Base-by-base conservation (phyloP, 2,888 invertebrate species). In the Xanthostigma xanthostigma region DNA sequence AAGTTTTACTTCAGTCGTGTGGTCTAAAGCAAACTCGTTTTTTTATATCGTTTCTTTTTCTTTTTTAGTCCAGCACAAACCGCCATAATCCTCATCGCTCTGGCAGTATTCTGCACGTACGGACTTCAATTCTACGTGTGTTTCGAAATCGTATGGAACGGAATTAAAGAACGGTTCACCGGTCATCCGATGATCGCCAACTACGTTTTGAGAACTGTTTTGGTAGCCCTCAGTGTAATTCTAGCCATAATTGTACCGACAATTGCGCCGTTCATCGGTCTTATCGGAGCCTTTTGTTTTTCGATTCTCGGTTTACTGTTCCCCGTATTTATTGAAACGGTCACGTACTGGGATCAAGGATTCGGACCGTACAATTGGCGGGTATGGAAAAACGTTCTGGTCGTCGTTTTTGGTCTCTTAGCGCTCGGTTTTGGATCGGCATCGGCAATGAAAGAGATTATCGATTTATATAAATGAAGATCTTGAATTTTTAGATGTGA, bases 121-220 rank as follows among this genome's bases (percentile, higher is more conserved):
- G 93, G 92, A 8, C 78, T 98, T 12, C 96, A 97, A 69, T 94
- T 96, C 69, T 97, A 87, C 70, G 96, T 98, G 12, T 94, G 95
- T 64, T 75, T 95, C 49, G 89, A 90, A 61, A 92, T 97, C 55
- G 82, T 83, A 53, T 94, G 93, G 91, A 86, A 84, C 58, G 73
- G 74, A 46, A 71, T 95, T 46, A 84, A 89, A 62, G 79, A 85
- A 1, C 76, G 72, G 54, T 84, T 79, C 64, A 74, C 74, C 34
- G 81, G 81, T 60, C 75, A 77, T 44, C 80, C 81, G 8, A 65
- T 73, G 14, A 59, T 84, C 11, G 80, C 82, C 6, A 89, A 93
- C 64, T 91, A 91, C 66, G 65, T 80, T 34, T 71, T 89, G 65
- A 73, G 74, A 58, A 78, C 81, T 54, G 71, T 84, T 50, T 64